Percentiles rank a stretch among this genome's conserved stretches.
These are phyloP conservation scores for Pachliopta kotzebuea DNA, from an alignment of 2,888 invertebrate species.

Conservation along the genomic window DNA sequence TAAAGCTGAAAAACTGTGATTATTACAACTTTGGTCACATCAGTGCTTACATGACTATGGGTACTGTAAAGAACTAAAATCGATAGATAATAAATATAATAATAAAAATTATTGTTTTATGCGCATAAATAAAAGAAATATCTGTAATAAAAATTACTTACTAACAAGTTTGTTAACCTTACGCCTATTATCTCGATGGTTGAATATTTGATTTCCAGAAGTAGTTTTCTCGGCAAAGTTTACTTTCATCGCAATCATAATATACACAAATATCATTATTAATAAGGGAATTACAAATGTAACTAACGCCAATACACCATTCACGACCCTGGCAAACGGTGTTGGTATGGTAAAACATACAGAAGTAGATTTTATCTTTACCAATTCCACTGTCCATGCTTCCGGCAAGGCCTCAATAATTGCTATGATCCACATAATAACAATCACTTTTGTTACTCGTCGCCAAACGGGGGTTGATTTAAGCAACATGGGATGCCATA, in stretches of 20 bases:
- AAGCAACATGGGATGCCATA: constrained; percentile 51
- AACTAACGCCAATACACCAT: constrained; percentile 48
- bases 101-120: too few species aligned
- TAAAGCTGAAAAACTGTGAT: too few species aligned
- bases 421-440: constrained; percentile 49
- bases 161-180: constrained; percentile 58
- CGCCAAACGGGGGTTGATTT: constrained; percentile 45
- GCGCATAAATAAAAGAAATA: not conserved
- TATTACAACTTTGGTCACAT: too few species aligned
- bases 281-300: constrained; percentile 51
- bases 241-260: constrained; percentile 55
- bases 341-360: constrained; percentile 52
- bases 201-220: constrained; percentile 46
- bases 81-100: too few species aligned
- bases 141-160: constrained; percentile 39
- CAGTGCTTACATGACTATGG: too few species aligned
- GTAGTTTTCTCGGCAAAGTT: constrained; percentile 42
- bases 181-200: constrained; percentile 50
- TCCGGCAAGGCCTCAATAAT: constrained; percentile 51
- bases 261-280: constrained; percentile 55
- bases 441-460: constrained; percentile 51
- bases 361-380: constrained; percentile 41
- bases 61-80: too few species aligned
- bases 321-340: constrained; percentile 43
- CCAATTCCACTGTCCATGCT: constrained; percentile 46